These are phyloP conservation scores for Clunio marinus DNA, from an alignment of 2,888 invertebrate genomes.

Conservation along the genomic window DNA sequence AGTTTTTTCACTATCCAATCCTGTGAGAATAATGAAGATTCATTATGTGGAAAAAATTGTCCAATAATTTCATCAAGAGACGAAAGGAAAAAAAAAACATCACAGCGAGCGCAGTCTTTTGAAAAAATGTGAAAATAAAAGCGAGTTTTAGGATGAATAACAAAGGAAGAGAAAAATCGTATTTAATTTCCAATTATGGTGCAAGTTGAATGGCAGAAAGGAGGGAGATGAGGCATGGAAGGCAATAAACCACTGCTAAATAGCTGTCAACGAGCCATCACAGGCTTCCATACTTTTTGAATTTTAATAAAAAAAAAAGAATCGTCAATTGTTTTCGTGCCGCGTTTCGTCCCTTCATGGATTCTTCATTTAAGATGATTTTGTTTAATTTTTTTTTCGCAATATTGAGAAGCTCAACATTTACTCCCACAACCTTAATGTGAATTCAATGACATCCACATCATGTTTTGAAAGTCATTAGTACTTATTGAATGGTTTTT, in stretches of 20 bases:
- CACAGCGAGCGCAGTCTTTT: neutral
- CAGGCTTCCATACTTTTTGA: constrained; percentile 15
- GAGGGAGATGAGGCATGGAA: neutral
- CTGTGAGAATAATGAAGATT: neutral
- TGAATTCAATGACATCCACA: no score
- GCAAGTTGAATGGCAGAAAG: neutral
- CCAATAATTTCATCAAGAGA: constrained; percentile 24
- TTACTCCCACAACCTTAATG: no score
- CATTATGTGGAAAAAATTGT: constrained; percentile 10
- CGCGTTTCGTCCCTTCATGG: no score
- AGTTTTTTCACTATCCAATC: constrained; percentile 10
- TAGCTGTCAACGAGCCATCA: constrained; percentile 38
- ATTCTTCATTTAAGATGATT: no score
- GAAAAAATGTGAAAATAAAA: neutral
- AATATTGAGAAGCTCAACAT: no score
- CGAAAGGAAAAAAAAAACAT: neutral
- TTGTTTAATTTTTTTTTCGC: no score
- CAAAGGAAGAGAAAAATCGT: constrained; percentile 22
- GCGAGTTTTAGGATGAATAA: neutral
- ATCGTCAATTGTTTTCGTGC: constrained; percentile 13
- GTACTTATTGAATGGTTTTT: constrained; percentile 15
- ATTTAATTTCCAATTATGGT: constrained; percentile 34
- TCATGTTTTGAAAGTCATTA: no score
- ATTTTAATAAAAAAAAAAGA: neutral
- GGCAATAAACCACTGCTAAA: constrained; percentile 34